Conservation (phyloP, 2,113 vertebrate species). For the Atractosteus spatula region DNA sequence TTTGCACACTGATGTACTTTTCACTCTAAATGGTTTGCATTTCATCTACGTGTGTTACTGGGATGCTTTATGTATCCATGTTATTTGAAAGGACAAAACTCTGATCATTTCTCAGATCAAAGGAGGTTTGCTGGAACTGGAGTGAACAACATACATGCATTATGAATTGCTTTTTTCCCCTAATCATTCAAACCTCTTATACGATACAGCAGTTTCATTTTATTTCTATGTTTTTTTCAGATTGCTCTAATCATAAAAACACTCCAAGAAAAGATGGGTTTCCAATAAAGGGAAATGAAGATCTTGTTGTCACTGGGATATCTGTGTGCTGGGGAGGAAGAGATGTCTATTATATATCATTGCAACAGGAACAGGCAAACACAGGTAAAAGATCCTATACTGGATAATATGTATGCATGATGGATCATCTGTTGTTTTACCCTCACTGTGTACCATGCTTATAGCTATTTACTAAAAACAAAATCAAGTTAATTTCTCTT, state of each 20-base stretch:
- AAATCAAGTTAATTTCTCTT: conserved; percentile 1
- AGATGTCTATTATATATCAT: conserved; percentile 89
- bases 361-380: conserved; percentile 75
- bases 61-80: conserved; percentile 16
- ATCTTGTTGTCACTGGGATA: conserved; percentile 77
- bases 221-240: conserved; percentile 27
- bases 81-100: not conserved
- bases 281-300: conserved; percentile 68
- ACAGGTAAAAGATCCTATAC: conserved; percentile 61
- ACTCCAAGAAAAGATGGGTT: conserved; percentile 66
- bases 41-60: too few species aligned
- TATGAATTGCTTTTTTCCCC: not conserved
- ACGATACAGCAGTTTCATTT: not conserved
- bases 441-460: not conserved
- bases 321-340: conserved; percentile 91
- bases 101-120: not conserved
- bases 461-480: not conserved
- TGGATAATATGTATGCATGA: too few species aligned
- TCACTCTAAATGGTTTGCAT: too few species aligned
- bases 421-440: too few species aligned
- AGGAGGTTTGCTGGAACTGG: too few species aligned
- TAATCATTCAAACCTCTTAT: not conserved
- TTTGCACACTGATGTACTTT: too few species aligned
- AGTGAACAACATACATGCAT: not conserved
- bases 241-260: conserved; percentile 34